Conservation (phyloP, 2,797 vertebrate species). For the Argya squamiceps region DNA sequence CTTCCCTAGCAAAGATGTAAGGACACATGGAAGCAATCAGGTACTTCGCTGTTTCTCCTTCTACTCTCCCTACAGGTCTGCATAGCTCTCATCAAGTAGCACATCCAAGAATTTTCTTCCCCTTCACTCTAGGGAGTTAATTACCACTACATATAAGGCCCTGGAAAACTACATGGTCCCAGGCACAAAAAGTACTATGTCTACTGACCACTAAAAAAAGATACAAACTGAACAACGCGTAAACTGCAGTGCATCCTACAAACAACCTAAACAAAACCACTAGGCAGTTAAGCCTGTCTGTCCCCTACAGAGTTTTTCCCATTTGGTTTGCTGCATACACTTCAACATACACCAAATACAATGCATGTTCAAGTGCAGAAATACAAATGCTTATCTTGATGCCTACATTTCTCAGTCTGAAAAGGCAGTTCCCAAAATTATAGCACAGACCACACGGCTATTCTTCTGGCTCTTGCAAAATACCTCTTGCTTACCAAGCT, state of each 20-base stretch:
- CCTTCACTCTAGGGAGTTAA: not conserved
- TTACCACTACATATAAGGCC: not conserved
- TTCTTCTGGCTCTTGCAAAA: not conserved
- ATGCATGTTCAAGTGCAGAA: rapidly evolving
- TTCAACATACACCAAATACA: rapidly evolving
- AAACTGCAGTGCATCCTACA: not conserved
- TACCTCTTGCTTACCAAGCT: not conserved
- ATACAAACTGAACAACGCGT: not conserved
- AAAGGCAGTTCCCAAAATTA: not conserved
- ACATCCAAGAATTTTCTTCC: not conserved
- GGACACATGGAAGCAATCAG: not conserved
- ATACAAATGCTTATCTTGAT: not conserved
- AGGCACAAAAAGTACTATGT: not conserved
- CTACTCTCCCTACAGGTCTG: not conserved
- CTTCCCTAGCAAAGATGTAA: not conserved
- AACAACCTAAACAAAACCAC: not conserved
- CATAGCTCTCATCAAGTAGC: not conserved
- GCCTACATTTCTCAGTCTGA: not conserved
- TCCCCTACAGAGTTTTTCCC: not conserved
- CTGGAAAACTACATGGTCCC: not conserved
- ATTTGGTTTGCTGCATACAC: not conserved
- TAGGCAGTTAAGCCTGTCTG: not conserved
- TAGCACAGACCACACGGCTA: rapidly evolving
- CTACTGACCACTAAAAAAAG: not conserved
- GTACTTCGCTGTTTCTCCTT: not conserved